Conservation (phyloP, 2,113 vertebrate genomes). For the Lepisosteus oculatus region DNA sequence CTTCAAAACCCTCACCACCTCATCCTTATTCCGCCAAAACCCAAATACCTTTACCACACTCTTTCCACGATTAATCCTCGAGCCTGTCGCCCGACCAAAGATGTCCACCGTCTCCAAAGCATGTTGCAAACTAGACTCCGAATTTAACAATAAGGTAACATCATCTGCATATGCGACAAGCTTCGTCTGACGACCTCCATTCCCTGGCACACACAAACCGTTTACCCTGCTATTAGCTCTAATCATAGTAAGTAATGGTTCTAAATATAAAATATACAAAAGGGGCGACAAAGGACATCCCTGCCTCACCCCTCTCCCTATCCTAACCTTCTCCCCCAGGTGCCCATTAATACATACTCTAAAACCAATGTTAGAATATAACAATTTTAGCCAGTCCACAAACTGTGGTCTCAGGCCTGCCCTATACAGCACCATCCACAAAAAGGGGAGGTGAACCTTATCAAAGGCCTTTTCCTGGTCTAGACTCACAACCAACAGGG, state of each 20-base stretch:
- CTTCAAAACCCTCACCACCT: too few species aligned
- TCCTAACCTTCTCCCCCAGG: not conserved
- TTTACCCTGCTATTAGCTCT: not conserved
- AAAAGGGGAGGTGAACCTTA: conserved; percentile 2
- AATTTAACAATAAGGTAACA: too few species aligned
- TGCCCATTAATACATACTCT: not conserved
- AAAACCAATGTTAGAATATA: not conserved
- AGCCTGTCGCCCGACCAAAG: too few species aligned
- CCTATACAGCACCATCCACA: not conserved
- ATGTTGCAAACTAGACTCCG: too few species aligned
- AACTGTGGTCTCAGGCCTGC: not conserved
- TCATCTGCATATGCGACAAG: too few species aligned
- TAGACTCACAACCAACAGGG: conserved; percentile 8
- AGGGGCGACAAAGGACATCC: conserved; percentile 7
- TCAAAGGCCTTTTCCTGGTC: conserved; percentile 25
- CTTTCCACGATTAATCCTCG: too few species aligned
- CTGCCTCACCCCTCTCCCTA: conserved; percentile 1
- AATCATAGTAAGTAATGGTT: not conserved
- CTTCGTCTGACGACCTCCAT: not conserved
- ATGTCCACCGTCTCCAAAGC: too few species aligned
- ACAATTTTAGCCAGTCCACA: not conserved
- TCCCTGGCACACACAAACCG: not conserved
- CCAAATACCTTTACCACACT: too few species aligned
- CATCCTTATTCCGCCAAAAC: too few species aligned
- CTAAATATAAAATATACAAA: conserved; percentile 7